These are phyloP conservation scores for Papilio elwesi DNA, from an alignment of 2,888 invertebrate species.

Conservation along the genomic window DNA sequence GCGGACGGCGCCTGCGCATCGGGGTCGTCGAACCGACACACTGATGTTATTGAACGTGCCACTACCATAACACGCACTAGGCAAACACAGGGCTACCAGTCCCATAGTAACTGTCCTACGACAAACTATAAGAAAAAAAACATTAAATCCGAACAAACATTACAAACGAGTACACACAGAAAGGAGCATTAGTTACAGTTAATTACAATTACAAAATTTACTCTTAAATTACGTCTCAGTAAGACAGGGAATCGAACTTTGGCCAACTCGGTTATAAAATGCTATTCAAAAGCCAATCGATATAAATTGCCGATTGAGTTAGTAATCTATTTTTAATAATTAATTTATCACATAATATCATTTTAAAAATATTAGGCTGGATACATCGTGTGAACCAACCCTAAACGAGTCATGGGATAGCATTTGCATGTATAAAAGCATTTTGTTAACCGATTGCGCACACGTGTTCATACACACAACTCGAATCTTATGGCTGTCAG, in stretches of 20 bases:
- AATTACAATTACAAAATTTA: too few species aligned
- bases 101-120: not conserved
- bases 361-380: not conserved
- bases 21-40: conserved; percentile 75
- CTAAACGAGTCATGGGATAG: conserved; percentile 12
- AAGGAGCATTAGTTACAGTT: too few species aligned
- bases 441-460: conserved; percentile 36
- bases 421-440: conserved; percentile 25
- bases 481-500: conserved; percentile 16
- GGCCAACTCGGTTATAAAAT: too few species aligned
- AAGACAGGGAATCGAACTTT: too few species aligned
- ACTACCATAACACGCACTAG: conserved; percentile 42
- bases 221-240: too few species aligned
- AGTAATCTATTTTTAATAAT: not conserved
- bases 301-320: not conserved
- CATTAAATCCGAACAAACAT: too few species aligned
- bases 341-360: not conserved
- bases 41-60: conserved; percentile 71
- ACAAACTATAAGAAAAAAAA: not conserved
- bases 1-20: conserved; percentile 72
- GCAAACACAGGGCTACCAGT: conserved; percentile 39
- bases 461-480: conserved; percentile 28
- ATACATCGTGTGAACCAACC: conserved; percentile 15
- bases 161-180: too few species aligned
- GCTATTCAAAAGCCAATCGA: too few species aligned